These are phyloP conservation scores for Argyresthia goedartella DNA, from an alignment of 2,888 invertebrate species.

Conservation along the genomic window DNA sequence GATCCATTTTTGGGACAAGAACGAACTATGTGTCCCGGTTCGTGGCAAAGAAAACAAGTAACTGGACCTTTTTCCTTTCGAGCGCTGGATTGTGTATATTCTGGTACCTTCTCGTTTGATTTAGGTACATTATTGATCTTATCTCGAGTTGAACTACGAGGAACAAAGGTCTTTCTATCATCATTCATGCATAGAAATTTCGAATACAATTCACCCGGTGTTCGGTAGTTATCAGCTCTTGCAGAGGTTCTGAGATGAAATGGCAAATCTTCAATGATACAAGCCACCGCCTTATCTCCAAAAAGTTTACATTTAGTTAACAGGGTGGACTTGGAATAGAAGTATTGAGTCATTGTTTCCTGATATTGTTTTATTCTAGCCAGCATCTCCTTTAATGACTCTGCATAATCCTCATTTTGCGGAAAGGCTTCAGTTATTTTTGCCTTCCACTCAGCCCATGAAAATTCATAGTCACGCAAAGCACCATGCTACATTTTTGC, in stretches of 20 bases:
- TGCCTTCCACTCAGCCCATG: not conserved
- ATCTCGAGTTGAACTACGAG: not conserved
- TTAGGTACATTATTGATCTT: not conserved
- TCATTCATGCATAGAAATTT: conserved; percentile 6
- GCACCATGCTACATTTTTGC: not conserved
- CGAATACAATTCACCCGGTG: conserved; percentile 3
- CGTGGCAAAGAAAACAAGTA: not conserved
- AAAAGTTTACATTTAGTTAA: conserved; percentile 2
- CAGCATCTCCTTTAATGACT: not conserved
- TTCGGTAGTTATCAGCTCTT: conserved; percentile 1
- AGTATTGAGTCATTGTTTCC: conserved; percentile 8
- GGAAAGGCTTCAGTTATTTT: not conserved
- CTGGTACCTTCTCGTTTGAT: not conserved
- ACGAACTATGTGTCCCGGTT: not conserved
- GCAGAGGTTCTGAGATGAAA: conserved; percentile 4
- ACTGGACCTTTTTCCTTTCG: not conserved
- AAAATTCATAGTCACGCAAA: not conserved
- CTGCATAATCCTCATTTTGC: not conserved
- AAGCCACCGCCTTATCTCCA: conserved; percentile 6
- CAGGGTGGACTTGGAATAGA: conserved; percentile 6
- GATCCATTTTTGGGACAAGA: not conserved
- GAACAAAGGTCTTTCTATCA: not conserved
- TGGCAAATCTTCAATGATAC: conserved; percentile 8
- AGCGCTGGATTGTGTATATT: not conserved
- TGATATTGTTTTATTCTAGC: not conserved